Base-by-base conservation (phyloP, 1,140 invertebrate species). In the Paralvinella palmiformis region DNA sequence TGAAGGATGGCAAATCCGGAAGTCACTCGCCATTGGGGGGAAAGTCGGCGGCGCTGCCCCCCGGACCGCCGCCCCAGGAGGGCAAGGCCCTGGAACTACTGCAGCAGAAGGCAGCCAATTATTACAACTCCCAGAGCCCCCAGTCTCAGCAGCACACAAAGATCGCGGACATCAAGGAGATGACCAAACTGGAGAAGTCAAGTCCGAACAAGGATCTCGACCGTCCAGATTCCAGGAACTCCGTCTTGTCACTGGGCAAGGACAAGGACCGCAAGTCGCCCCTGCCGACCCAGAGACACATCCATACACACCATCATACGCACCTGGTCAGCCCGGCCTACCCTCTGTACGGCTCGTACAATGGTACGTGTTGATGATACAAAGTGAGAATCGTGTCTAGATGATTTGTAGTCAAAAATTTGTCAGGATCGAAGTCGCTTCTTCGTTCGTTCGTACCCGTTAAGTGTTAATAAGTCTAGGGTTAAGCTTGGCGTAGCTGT, bases 241-340 rank as follows among this genome's bases (percentile, higher is more conserved):
- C 55, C 31, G 74, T 77, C 35, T 71, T 75, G 66, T 20, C 66
- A 74, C 69, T 66, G n/a, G n/a, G n/a, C n/a, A n/a, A n/a, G n/a
- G n/a, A n/a, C n/a, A 75, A 62, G 62, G 74, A 76, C 13, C 72
- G 72, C 62, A 66, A 69, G 6, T 76, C 74, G 32, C 84, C 90
- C 59, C 89, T 92, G 59, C 89, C 91, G 57, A 89, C 90, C 15
- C 91, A 94, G 81, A 84, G 92, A 22, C 92, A 95, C 81, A 91
- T 95, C 68, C 92, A 96, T 78, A 94, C 92, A 36, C 93, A 96
- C 82, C 92, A 95, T 81, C 91, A 93, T 76, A 95, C 92, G 52
- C 92, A 96, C 77, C 91, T 96, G 36, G 85, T 95, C 67, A 90
- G 91, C 13, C 72, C 69, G 22, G 69, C 71, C 1, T 57, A 57